Evolutionary conservation across 2,113 vertebrate genomes (phyloP), one percentile per base, ranked within the genome.

Genomic region (Henicopernis longicauda): DNA sequence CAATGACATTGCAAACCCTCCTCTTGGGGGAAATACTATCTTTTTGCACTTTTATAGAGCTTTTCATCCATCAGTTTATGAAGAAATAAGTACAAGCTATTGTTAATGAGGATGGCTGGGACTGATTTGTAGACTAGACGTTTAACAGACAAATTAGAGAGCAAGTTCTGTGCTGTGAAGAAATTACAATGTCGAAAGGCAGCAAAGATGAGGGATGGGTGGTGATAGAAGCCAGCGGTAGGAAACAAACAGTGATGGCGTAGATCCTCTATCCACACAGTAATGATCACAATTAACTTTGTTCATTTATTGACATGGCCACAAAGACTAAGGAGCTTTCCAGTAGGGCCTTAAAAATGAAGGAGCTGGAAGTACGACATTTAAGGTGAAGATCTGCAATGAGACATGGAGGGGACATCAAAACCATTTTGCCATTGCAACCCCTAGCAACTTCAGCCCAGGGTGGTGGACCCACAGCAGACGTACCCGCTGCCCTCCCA

Each of bases 141-240:
- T 95, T 87, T 93, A 96, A 91, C 84, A 95, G 95, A 70, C 92
- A 87, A 93, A 96, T 94, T 93, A 94, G 89, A 72, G 77, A 87
- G 73, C 71, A 42, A 91, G 50, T 77, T 97, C 58, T 87, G 58
- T 47, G 49, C 78, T 49, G 36, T 61, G 91, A 91, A 93, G 86
- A 91, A 93, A 95, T 94, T 89, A 87, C 83, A 72, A 21, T 4
- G 4, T 90, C 0, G 0, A 77, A 72, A 94, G 38, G 73, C 91
- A 91, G 23, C 83, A 82, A 96, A 96, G 91, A 95, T 95, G 94
- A 97, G 66, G 62, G 62, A 96, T 91, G 83, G 70, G 44, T 76
- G 78, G 65, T 76, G 94, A 82, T 91, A 95, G 78, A 86, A 94
- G 29, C 34, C 76, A 92, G 52, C 54, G 4, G 66, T 47, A 62